Percentiles rank a stretch among this genome's conserved stretches.
Evolutionary conservation across 2,888 invertebrate genomes (phyloP).

Genomic region (Rosalia funebris): DNA sequence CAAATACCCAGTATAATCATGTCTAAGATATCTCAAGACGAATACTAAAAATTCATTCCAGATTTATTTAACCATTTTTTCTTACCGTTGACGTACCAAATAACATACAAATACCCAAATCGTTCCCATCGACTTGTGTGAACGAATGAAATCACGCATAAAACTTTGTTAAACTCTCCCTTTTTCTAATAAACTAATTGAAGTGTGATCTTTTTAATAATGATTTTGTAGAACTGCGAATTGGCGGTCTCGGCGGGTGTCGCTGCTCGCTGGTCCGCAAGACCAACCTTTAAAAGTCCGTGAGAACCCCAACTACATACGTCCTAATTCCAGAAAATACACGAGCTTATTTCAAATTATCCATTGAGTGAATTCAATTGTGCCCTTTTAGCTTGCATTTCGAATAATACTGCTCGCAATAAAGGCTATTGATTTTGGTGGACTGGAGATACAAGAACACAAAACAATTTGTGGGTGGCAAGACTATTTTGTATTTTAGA

Average conservation of each 20-base stretch:
- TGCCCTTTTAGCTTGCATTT: conserved; percentile 6
- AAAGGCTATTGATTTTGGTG: conserved; percentile 16
- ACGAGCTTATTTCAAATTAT: conserved; percentile 30
- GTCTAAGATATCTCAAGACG: too few relatives aligned
- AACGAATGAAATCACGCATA: conserved; percentile 39
- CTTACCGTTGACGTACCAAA: too few relatives aligned
- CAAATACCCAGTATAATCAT: too few relatives aligned
- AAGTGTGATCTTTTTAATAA: conserved; percentile 56
- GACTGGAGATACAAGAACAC: not conserved
- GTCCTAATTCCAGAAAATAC: conserved; percentile 44
- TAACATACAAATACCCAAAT: too few relatives aligned
- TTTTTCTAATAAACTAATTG: conserved; percentile 53
- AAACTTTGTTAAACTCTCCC: conserved; percentile 44
- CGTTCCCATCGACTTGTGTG: too few relatives aligned
- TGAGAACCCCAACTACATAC: conserved; percentile 53
- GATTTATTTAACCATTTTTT: too few relatives aligned
- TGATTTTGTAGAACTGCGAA: conserved; percentile 54
- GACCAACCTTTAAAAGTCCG: conserved; percentile 54
- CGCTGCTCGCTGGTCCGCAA: conserved; percentile 59
- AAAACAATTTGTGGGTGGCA: conserved; percentile 7
- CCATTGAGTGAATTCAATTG: conserved; percentile 17
- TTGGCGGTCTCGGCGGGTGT: conserved; percentile 57
- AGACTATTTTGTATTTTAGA: not conserved
- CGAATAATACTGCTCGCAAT: conserved; percentile 7
- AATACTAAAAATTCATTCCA: too few relatives aligned